These are phyloP conservation scores for Leptopilina clavipes DNA, from an alignment of 1,140 invertebrate genomes.

Conservation along the genomic window DNA sequence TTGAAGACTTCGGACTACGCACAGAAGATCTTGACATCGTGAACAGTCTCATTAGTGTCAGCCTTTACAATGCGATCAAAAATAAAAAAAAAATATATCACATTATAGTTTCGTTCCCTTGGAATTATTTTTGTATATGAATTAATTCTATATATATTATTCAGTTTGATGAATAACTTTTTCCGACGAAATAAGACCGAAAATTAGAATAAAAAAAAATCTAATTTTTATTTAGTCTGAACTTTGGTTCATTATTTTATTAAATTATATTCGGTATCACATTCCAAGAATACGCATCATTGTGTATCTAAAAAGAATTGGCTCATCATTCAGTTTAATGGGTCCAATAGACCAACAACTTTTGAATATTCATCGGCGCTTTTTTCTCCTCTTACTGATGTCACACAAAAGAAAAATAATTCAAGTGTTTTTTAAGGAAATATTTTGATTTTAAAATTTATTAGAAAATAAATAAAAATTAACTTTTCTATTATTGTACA, in stretches of 20 bases:
- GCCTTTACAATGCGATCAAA: neutral
- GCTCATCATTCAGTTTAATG: constrained; percentile 46
- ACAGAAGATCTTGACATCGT: constrained; percentile 18
- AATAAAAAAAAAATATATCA: neutral
- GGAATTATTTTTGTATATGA: neutral
- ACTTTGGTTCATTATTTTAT: neutral
- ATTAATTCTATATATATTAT: no score
- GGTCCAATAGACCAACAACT: constrained; percentile 43
- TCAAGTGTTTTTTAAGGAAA: neutral
- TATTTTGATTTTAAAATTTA: no score
- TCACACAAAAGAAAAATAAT: neutral
- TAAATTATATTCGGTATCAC: neutral
- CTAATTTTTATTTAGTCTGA: constrained; percentile 2
- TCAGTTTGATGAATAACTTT: neutral
- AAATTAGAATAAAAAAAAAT: neutral
- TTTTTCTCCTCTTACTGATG: constrained; percentile 51
- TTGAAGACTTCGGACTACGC: neutral
- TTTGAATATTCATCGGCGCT: constrained; percentile 28
- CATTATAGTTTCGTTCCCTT: constrained; percentile 5
- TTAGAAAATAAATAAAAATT: no score
- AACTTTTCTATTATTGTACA: no score
- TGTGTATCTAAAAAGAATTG: constrained; percentile 47
- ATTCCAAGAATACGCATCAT: neutral
- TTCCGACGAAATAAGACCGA: neutral
- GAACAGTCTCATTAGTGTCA: constrained; percentile 22